Evolutionary conservation across 2,113 vertebrate genomes (phyloP).

Genomic region (Plotosus lineatus): DNA sequence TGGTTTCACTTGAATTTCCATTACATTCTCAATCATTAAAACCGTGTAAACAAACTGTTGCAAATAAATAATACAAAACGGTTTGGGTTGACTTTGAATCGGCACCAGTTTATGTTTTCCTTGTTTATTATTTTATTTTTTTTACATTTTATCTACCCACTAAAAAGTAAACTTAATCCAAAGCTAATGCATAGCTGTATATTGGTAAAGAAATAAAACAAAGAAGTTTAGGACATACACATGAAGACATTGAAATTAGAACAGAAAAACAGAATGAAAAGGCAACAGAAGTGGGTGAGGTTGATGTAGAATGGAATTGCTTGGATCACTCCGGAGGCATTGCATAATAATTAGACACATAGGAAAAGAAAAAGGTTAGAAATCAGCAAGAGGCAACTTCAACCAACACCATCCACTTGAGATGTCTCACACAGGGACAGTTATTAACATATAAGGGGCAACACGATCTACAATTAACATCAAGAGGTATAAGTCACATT

Average conservation of each 20-base stretch:
- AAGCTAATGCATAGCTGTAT: not conserved
- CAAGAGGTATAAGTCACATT: not conserved
- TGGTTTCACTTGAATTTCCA: not conserved
- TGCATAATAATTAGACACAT: constrained; percentile 2
- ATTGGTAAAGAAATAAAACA: not conserved
- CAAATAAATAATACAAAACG: not conserved
- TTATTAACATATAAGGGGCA: constrained; percentile 1
- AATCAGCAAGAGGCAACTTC: constrained; percentile 21
- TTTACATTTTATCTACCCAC: not conserved
- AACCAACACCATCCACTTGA: not conserved
- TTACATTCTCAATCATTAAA: not conserved
- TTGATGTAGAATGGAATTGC: not conserved
- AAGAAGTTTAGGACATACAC: constrained; percentile 17
- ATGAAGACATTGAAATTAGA: not conserved
- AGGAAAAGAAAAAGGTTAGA: constrained; percentile 16
- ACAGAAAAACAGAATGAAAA: not conserved
- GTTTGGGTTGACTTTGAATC: not conserved
- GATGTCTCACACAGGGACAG: not conserved
- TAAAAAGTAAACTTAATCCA: constrained; percentile 2
- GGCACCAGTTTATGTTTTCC: not conserved
- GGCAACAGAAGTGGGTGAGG: not conserved
- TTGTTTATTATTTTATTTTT: not conserved
- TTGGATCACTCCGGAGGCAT: not conserved
- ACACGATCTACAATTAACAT: not conserved
- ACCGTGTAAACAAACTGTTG: not conserved